Evolutionary conservation across 2,888 invertebrate species (phyloP), one percentile per base, ranked within the genome.

Genomic region (Leptinotarsa haldemani): DNA sequence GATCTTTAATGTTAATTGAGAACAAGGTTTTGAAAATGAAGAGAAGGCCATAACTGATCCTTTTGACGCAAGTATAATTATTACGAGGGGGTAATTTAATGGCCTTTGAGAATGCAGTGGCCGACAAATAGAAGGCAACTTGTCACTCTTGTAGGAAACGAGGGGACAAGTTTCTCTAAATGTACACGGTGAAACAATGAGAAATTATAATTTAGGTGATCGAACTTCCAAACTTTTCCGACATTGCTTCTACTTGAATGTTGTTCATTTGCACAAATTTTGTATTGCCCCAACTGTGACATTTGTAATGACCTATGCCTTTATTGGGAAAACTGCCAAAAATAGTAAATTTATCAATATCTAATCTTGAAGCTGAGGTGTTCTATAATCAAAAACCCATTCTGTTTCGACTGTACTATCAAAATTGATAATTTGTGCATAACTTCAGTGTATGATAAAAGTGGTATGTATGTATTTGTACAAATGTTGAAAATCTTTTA

Each of bases 401-500:
- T 76, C 77, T 73, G 65, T 77, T 75, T 56, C 72, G 73, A 76
- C 76, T 74, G 70, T 69, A 71, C 73, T 64, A 77, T 69, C 67
- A 56, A 71, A 70, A 69, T 70, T 70, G 52, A 65, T 65, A 68
- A 71, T 67, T 61, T 61, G 61, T 61, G 61, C 69, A 72, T 74
- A 77, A 73, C 71, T 74, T 72, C 70, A 74, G 73, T 79, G 72
- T 75, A 77, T 74, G 77, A 75, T 72, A 77, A 64, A 71, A 76
- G 61, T 69, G 50, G 61, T 30, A 70, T 79, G 79, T 79, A 77
- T 79, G 75, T 77, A 78, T 74, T 77, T 79, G 79, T 79, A 79
- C 79, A 79, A 77, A 79, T 76, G 75, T 78, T 76, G 63, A 75
- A 77, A 77, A 75, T 77, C 79, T 81, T 80, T 80, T 81, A 78